Percentiles rank a stretch among this genome's conserved stretches.
Conservation (phyloP, 2,113 vertebrate species). For the Tenebrosternarchus preto region DNA sequence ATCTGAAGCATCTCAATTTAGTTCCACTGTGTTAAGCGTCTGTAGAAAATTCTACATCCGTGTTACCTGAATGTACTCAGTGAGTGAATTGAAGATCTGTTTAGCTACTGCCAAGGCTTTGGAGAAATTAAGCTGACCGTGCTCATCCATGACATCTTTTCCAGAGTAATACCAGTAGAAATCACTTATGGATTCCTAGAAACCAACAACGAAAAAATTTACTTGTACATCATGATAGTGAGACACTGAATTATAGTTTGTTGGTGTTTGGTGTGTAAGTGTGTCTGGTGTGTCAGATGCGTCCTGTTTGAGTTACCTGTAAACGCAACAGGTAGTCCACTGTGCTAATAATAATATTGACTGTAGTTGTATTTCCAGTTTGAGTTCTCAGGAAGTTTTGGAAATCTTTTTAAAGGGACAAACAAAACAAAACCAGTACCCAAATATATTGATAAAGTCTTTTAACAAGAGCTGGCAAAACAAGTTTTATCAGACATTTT, state of each 20-base stretch:
- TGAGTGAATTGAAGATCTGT: slow-evolving; percentile 98
- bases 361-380: slow-evolving; percentile 96
- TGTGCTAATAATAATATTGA: slow-evolving; percentile 97
- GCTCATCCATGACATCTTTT: slow-evolving; percentile 94
- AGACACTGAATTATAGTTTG: not conserved
- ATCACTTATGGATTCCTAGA: slow-evolving; percentile 96
- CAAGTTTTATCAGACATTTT: not conserved
- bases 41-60: not conserved
- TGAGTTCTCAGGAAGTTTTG: slow-evolving; percentile 97
- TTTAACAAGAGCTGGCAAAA: not conserved
- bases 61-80: slow-evolving; percentile 86
- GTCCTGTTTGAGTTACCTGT: slow-evolving; percentile 76
- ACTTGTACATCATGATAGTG: not conserved
- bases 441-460: not conserved
- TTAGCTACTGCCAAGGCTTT: slow-evolving; percentile 93
- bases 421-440: not conserved
- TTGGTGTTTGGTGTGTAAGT: not conserved
- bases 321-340: slow-evolving; percentile 96
- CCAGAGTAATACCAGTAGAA: slow-evolving; percentile 99
- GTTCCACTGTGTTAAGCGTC: not conserved
- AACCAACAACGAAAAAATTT: slow-evolving; percentile 41
- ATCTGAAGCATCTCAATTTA: not conserved
- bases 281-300: not conserved
- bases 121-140: slow-evolving; percentile 94
- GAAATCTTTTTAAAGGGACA: slow-evolving; percentile 79